Percentiles rank a stretch among this genome's conserved stretches.
phyloP scores from a whole-genome alignment of 1,140 invertebrate genomes.

The Rhopalosiphum padi region DNA sequence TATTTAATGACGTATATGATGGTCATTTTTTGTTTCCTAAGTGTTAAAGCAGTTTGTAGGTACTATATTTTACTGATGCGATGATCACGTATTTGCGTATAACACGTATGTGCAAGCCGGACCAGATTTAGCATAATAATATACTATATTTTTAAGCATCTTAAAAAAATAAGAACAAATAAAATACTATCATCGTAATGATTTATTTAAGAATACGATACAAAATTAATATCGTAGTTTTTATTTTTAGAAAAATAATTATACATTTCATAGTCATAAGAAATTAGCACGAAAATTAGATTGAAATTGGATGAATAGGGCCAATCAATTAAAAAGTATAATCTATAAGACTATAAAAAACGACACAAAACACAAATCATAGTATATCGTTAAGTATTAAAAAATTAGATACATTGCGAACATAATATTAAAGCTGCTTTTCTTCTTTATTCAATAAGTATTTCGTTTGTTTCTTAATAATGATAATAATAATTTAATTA shows the following conservation, averaged over 20 bases:
- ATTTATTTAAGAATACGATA: background rate
- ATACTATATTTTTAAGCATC: background rate
- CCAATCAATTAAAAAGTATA: background rate
- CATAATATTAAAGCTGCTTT: background rate
- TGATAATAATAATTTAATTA: background rate
- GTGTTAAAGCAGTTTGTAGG: background rate
- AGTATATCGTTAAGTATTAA: background rate
- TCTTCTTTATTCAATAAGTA: background rate
- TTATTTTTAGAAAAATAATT: background rate
- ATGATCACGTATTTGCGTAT: background rate
- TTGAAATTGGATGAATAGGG: too few species aligned
- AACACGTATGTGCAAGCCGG: background rate
- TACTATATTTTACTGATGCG: background rate
- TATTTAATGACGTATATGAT: background rate
- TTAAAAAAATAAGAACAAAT: background rate
- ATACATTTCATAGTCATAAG: background rate
- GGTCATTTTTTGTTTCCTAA: background rate
- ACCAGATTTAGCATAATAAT: background rate
- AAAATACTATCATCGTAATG: background rate
- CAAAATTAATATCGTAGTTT: background rate
- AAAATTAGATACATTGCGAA: background rate
- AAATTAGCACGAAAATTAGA: background rate
- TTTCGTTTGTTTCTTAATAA: background rate
- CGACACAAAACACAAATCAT: too few species aligned
- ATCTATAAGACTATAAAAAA: background rate